Percentiles rank a stretch among this genome's conserved stretches.
Conservation (phyloP, 2,888 invertebrate genomes). For the Listrodromus nycthemerus region DNA sequence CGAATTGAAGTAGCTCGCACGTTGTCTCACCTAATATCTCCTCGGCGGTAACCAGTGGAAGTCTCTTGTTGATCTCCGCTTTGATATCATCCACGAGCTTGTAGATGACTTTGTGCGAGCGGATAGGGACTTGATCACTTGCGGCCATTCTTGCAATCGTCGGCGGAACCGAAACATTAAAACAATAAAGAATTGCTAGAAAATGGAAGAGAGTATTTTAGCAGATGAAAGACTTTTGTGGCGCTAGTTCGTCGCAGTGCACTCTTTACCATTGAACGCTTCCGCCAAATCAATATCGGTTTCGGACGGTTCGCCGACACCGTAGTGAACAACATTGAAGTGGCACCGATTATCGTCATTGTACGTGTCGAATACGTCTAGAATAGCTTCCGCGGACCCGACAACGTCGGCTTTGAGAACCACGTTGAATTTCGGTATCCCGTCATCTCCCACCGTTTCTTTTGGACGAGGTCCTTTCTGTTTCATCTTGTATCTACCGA, state of each 20-base stretch:
- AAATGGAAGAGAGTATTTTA: conserved; percentile 18
- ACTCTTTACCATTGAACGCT: conserved; percentile 87
- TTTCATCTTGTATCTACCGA: conserved; percentile 87
- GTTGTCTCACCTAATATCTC: conserved; percentile 89
- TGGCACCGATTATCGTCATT: conserved; percentile 88
- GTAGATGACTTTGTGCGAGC: conserved; percentile 95
- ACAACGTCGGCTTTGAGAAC: conserved; percentile 95
- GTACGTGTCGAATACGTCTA: conserved; percentile 96
- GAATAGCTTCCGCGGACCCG: conserved; percentile 97
- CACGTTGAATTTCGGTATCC: conserved; percentile 86
- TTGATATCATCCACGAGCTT: conserved; percentile 95
- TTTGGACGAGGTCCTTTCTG: conserved; percentile 87
- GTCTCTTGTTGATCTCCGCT: conserved; percentile 89
- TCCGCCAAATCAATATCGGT: conserved; percentile 93
- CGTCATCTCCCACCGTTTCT: conserved; percentile 85
- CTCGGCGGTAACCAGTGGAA: conserved; percentile 91
- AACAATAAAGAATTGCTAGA: conserved; percentile 93
- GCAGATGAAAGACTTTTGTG: not conserved
- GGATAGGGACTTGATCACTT: conserved; percentile 86
- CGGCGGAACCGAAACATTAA: conserved; percentile 90
- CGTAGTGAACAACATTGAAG: conserved; percentile 94
- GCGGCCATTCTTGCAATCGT: conserved; percentile 85
- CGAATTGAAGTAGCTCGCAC: not conserved
- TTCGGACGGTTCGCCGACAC: conserved; percentile 94
- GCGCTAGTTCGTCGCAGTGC: not conserved